Percentiles rank a stretch among this genome's conserved stretches.
phyloP scores from a whole-genome alignment of 2,113 vertebrate genomes.

The Cathartes aura region DNA sequence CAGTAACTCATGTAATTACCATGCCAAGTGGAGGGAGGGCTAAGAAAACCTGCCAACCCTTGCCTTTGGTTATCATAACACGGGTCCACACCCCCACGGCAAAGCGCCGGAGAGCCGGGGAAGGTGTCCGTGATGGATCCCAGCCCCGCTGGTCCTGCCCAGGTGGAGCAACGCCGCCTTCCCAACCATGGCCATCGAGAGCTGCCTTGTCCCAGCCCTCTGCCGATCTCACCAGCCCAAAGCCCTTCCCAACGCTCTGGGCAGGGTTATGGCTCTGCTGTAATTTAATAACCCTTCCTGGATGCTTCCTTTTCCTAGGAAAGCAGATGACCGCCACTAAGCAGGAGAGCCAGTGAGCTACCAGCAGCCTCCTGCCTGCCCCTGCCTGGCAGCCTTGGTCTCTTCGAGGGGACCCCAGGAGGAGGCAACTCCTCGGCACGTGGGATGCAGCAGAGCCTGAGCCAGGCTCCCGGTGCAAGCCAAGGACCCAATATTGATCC shows the following conservation, averaged over 20 bases:
- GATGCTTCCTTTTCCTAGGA: background rate
- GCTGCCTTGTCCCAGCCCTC: background rate
- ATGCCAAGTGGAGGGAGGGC: background rate
- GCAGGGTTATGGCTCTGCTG: background rate
- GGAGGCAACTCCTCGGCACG: fast-evolving
- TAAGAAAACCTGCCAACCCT: constrained; percentile 8
- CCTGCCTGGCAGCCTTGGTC: background rate
- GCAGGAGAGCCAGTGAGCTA: background rate
- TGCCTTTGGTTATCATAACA: constrained; percentile 18
- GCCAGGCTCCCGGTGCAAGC: background rate
- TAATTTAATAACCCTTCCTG: background rate
- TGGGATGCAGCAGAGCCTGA: background rate
- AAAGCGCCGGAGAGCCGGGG: background rate
- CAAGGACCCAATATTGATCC: background rate
- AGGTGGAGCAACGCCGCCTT: background rate
- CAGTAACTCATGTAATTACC: background rate
- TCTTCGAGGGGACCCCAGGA: background rate
- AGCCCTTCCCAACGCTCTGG: background rate
- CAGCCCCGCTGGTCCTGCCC: background rate
- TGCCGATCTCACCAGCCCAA: background rate
- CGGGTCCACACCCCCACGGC: background rate
- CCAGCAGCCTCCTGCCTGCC: background rate
- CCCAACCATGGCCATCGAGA: background rate
- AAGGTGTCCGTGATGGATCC: constrained; percentile 35
- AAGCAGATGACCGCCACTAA: fast-evolving